These are phyloP conservation scores for Antennarius striatus DNA, from an alignment of 2,113 vertebrate genomes.

Conservation along the genomic window DNA sequence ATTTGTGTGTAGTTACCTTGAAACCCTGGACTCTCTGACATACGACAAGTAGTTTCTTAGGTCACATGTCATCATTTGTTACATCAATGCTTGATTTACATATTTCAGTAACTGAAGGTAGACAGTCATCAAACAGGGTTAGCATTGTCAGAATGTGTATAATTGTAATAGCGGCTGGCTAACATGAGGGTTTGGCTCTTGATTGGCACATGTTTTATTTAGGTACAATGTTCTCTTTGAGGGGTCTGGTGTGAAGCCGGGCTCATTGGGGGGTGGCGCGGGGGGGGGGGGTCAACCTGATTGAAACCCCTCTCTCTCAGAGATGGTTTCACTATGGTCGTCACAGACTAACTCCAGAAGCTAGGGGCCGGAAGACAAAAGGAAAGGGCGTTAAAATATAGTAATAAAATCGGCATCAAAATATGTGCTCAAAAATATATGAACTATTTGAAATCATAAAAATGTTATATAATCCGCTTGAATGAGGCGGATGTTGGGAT, in stretches of 20 bases:
- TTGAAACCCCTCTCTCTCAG: conserved; percentile 53
- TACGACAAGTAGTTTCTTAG: no score
- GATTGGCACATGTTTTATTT: conserved; percentile 71
- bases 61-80: no score
- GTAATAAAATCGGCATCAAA: not conserved
- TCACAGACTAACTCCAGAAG: conserved; percentile 39
- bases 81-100: no score
- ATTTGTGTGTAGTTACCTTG: no score
- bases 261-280: conserved; percentile 11
- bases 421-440: not conserved
- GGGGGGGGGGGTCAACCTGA: conserved; percentile 52
- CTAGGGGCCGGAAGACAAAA: conserved; percentile 24
- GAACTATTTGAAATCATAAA: conserved; percentile 8
- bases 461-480: not conserved
- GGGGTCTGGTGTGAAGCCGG: conserved; percentile 36
- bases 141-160: no score
- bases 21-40: no score
- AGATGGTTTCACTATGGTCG: conserved; percentile 53
- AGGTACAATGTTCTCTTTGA: conserved; percentile 62
- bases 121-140: no score
- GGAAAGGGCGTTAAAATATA: conserved; percentile 14
- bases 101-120: no score
- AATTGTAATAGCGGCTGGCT: conserved; percentile 1
- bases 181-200: conserved; percentile 48
- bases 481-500: conserved; percentile 66